A percentile compares a stretch with the other conserved stretches of the same genome.
phyloP scores from a whole-genome alignment of 2,888 invertebrate genomes.

The Archips crataeganus region DNA sequence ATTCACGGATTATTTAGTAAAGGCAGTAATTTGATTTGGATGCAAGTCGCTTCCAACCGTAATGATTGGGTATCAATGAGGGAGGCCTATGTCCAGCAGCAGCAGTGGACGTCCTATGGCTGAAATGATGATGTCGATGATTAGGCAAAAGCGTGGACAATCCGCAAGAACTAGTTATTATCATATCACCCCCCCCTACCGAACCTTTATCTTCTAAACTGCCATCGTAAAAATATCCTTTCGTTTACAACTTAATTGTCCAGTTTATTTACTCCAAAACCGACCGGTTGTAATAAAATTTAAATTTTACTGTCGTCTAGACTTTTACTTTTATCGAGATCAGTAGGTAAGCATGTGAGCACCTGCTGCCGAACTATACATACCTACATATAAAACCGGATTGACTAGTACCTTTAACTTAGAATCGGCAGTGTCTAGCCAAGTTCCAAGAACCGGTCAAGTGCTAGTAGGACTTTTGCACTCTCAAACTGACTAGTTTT shows the following conservation, averaged over 20 bases:
- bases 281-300: neutral
- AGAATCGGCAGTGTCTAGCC: neutral
- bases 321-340: slow-evolving; percentile 26
- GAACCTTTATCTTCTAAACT: neutral
- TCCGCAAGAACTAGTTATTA: no score
- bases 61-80: no score
- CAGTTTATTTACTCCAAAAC: neutral
- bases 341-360: slow-evolving; percentile 18
- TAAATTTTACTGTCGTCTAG: slow-evolving; percentile 19
- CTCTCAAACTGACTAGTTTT: no score
- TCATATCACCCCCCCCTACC: no score
- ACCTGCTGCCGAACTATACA: neutral
- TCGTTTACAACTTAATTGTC: neutral
- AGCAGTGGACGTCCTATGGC: no score
- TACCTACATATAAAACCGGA: slow-evolving; percentile 14
- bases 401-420: neutral
- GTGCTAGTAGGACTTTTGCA: no score
- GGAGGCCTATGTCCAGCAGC: no score
- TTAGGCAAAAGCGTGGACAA: no score
- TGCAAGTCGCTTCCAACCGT: no score
- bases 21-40: no score
- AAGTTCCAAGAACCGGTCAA: neutral
- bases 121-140: no score
- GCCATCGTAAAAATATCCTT: neutral
- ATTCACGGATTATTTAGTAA: no score